These are phyloP conservation scores for Manduca sexta DNA, from an alignment of 1,140 invertebrate species.

Conservation along the genomic window DNA sequence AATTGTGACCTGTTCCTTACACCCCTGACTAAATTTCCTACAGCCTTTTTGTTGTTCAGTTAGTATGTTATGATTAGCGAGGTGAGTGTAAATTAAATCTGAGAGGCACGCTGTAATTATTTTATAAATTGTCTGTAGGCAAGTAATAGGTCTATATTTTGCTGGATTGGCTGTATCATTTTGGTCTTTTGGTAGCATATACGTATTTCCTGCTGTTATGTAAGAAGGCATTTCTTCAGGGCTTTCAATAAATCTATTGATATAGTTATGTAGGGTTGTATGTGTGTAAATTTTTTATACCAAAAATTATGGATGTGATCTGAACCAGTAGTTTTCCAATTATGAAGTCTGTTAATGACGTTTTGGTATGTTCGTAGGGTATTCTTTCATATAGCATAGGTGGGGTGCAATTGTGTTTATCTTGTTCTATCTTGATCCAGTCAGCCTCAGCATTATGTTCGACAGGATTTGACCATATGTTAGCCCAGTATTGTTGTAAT, in stretches of 20 bases:
- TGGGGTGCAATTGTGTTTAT: constrained; percentile 4
- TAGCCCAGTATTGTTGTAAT: constrained; percentile 7
- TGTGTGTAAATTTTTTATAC: constrained; percentile 10
- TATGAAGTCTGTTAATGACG: constrained; percentile 9
- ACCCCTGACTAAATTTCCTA: constrained; percentile 13
- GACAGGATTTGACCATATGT: constrained; percentile 14
- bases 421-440: constrained; percentile 16
- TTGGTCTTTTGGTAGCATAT: constrained; percentile 22
- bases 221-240: constrained; percentile 6
- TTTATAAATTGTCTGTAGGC: too few relatives aligned
- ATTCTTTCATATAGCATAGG: constrained; percentile 5
- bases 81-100: constrained; percentile 14
- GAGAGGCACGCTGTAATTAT: constrained; percentile 2
- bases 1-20: constrained; percentile 23
- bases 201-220: constrained; percentile 18
- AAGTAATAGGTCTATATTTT: too few relatives aligned
- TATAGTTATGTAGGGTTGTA: background rate
- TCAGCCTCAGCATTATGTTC: constrained; percentile 14
- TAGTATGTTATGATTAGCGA: constrained; percentile 16
- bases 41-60: constrained; percentile 25
- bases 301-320: constrained; percentile 14
- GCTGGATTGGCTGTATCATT: constrained; percentile 10
- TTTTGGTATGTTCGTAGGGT: constrained; percentile 8
- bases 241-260: constrained; percentile 4
- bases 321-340: constrained; percentile 9